Base-by-base conservation (phyloP, 2,888 invertebrate genomes). In the Aquatica leii region DNA sequence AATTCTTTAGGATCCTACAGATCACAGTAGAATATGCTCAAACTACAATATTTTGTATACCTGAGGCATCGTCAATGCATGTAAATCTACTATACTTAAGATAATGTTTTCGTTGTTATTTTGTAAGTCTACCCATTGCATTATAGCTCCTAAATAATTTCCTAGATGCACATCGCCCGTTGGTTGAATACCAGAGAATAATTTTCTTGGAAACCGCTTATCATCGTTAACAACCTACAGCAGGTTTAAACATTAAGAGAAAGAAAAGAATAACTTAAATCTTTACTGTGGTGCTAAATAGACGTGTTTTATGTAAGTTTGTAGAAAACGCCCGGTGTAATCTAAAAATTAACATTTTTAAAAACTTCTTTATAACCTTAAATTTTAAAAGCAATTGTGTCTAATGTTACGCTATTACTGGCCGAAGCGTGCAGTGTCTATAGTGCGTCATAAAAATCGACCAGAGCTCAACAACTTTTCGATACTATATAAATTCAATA, bases 121-220 rank as follows among this genome's bases (percentile, higher is more conserved):
- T 82, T 98, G 98, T 41, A 96, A 80, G 14, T 90, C 84, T 15
- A 93, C 87, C 92, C 97, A 98, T 77, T 91, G 91, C 62, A 88
- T 86, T 66, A 99, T 87, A 0, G 96, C 97, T 9, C 98, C 98
- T 72, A 97, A 89, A 84, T 98, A 99, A 84, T 99, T 99, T 9
- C 99, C 99, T 53, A 98, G 84, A 82, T 99, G 99, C 65, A 98
- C 85, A 2, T 88, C 84, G 14, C 98, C 98, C 0, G 98, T 98
- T 0, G 99, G 98, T 83, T 99, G 98, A 77, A 99, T 91, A 11
- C 98, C 98, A 0, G 98, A 94, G 75, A 97, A 93, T 74, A 97
- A 85, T 73, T 87, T 86, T 58, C 83, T 84, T 3, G 86, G 85
- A 12, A 20, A 49, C 8, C 2, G n/a, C n/a, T n/a, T n/a, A n/a